A percentile compares a stretch with the other conserved stretches of the same genome.
Conservation (phyloP, 2,888 invertebrate species). For the Limnephilus marmoratus region DNA sequence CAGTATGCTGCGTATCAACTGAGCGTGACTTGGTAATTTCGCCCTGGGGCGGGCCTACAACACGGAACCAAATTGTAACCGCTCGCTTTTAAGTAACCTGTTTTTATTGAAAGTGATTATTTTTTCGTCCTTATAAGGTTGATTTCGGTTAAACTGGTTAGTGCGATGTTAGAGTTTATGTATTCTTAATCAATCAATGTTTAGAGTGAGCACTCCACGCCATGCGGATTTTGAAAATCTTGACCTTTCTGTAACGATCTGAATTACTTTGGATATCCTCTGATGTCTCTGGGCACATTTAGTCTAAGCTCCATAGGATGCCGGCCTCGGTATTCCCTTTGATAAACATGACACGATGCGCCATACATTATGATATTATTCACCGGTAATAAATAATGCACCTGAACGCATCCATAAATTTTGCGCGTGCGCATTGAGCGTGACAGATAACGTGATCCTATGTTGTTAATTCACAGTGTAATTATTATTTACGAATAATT, state of each 20-base stretch:
- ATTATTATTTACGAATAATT: neutral
- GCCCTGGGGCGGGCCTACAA: neutral
- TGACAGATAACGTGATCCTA: conserved; percentile 1
- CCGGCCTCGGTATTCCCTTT: neutral
- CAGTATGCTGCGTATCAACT: neutral
- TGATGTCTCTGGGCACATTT: neutral
- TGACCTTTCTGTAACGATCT: neutral
- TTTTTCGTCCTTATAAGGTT: neutral
- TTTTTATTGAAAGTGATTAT: conserved; percentile 16
- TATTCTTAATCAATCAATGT: neutral
- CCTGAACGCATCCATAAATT: neutral
- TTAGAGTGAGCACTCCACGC: neutral
- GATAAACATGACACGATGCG: neutral
- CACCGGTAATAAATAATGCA: neutral
- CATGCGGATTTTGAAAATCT: neutral
- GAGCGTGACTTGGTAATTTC: neutral
- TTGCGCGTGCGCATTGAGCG: neutral
- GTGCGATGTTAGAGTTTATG: neutral
- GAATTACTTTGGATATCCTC: neutral
- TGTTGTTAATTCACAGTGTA: neutral
- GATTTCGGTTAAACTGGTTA: neutral
- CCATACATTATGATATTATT: neutral
- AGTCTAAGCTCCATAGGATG: neutral
- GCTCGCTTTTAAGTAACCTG: conserved; percentile 12
- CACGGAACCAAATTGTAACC: conserved; percentile 16